Percentiles rank a stretch among this genome's conserved stretches.
Conservation (phyloP, 2,113 vertebrate species). For the Onychostoma macrolepis region DNA sequence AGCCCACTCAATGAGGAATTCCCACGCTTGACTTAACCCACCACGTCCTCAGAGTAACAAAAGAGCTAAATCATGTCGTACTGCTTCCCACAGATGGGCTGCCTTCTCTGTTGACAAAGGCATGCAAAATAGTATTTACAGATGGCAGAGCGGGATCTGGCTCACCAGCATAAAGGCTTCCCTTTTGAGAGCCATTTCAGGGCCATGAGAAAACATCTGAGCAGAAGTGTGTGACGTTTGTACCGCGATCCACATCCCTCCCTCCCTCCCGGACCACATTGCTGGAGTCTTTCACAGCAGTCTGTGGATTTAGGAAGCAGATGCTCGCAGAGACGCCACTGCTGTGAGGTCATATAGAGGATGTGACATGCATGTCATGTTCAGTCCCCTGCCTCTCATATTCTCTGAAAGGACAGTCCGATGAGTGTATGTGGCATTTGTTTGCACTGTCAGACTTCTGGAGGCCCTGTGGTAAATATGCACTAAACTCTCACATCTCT, state of each 20-base stretch:
- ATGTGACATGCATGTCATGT: slow-evolving; percentile 43
- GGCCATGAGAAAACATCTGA: slow-evolving; percentile 47
- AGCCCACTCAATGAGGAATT: slow-evolving; percentile 40
- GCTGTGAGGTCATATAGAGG: slow-evolving; percentile 41
- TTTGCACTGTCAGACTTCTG: slow-evolving; percentile 52
- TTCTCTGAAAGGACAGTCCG: slow-evolving; percentile 18
- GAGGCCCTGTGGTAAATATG: slow-evolving; percentile 32
- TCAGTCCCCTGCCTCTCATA: slow-evolving; percentile 23
- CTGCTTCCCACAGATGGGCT: slow-evolving; percentile 54
- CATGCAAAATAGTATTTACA: slow-evolving; percentile 59
- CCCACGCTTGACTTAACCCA: slow-evolving; percentile 51
- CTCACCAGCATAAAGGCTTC: slow-evolving; percentile 39
- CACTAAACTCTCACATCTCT: slow-evolving; percentile 33
- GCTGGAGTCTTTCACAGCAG: slow-evolving; percentile 42
- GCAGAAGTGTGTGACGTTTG: slow-evolving; percentile 32
- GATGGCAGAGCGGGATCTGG: slow-evolving; percentile 47
- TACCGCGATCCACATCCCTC: background rate
- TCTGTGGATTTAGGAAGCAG: slow-evolving; percentile 41
- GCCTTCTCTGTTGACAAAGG: slow-evolving; percentile 48
- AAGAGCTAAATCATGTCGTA: slow-evolving; percentile 51
- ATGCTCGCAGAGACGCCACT: slow-evolving; percentile 1
- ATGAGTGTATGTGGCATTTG: slow-evolving; percentile 55
- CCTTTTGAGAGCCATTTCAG: slow-evolving; percentile 43
- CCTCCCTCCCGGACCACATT: slow-evolving; percentile 9
- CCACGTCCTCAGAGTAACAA: slow-evolving; percentile 41